Evolutionary conservation across 2,797 vertebrate species (phyloP).

Genomic region (Dromococcyx pavoninus): DNA sequence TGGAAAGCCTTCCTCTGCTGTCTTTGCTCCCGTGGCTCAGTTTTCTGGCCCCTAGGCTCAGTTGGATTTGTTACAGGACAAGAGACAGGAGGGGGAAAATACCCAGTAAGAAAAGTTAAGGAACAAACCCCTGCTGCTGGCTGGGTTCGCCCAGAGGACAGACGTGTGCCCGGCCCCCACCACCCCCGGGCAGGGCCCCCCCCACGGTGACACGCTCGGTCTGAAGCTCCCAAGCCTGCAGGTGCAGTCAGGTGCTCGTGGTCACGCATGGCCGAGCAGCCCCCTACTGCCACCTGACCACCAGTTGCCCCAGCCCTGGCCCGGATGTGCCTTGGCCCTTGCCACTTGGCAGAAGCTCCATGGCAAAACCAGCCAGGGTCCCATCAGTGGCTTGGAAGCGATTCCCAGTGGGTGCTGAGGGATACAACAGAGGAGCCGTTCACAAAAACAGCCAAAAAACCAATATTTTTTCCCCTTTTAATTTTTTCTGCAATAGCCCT

Average conservation of each 20-base stretch:
- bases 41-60: not conserved
- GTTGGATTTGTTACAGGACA: not conserved
- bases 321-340: accelerated
- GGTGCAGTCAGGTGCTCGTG: not conserved
- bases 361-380: not conserved
- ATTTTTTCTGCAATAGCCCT: not conserved
- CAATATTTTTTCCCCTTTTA: too few species aligned
- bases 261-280: not conserved
- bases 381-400: accelerated
- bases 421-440: not conserved
- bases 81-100: not conserved
- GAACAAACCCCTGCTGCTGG: not conserved
- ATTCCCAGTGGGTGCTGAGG: not conserved
- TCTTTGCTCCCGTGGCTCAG: not conserved
- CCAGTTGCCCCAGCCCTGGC: not conserved
- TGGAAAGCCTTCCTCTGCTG: not conserved
- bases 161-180: not conserved
- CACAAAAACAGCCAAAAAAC: not conserved
- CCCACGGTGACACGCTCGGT: accelerated
- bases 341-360: not conserved
- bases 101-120: not conserved
- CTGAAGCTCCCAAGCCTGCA: not conserved
- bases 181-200: accelerated
- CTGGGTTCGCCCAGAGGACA: not conserved
- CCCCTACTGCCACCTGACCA: not conserved